Evolutionary conservation across 2,797 vertebrate species (phyloP).

Genomic region (Neosilurus hyrtlii): DNA sequence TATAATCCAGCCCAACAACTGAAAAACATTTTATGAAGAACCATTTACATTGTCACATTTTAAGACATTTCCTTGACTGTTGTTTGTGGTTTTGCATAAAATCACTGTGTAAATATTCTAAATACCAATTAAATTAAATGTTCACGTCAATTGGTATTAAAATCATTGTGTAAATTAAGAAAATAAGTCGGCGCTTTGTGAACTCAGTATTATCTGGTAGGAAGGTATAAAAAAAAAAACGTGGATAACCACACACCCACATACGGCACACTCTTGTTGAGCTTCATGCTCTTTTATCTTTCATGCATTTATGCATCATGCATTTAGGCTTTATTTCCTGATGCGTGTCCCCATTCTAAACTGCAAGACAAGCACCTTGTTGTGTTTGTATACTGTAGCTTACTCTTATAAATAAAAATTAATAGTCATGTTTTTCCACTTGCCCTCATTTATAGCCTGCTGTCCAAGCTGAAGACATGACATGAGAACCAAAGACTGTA

Average conservation of each 20-base stretch:
- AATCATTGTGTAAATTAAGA: neutral
- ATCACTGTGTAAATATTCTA: too few species aligned
- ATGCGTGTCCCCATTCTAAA: neutral
- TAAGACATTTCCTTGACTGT: too few species aligned
- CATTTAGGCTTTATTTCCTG: constrained; percentile 12
- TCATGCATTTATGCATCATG: neutral
- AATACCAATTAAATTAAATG: too few species aligned
- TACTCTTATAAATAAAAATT: neutral
- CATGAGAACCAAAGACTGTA: neutral
- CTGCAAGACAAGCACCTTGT: neutral
- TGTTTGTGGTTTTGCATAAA: too few species aligned
- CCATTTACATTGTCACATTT: too few species aligned
- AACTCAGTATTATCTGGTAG: neutral
- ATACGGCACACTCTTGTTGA: neutral
- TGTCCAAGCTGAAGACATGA: neutral
- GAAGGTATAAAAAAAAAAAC: neutral
- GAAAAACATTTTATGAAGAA: neutral
- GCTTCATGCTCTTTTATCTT: constrained; percentile 8
- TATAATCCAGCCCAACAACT: neutral
- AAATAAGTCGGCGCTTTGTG: neutral
- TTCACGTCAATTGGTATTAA: too few species aligned
- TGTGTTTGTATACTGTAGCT: neutral
- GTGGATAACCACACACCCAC: constrained; percentile 16
- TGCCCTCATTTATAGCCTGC: neutral
- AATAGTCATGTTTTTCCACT: neutral